Evolutionary conservation across 2,113 vertebrate species (phyloP).

Genomic region (Amia ocellicauda): DNA sequence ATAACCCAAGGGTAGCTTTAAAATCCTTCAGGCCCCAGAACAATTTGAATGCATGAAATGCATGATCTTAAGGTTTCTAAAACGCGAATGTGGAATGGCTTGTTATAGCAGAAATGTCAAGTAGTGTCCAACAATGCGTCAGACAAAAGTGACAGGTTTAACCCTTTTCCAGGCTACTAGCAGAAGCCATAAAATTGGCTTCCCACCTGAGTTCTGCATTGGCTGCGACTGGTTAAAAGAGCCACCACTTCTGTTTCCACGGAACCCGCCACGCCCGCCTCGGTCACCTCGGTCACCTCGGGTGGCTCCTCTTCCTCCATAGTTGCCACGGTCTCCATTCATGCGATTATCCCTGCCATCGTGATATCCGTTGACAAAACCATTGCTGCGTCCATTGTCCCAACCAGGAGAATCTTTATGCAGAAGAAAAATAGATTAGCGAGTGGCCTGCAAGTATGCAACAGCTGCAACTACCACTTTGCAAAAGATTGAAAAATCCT

Average conservation of each 20-base stretch:
- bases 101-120: too few relatives aligned
- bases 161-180: too few relatives aligned
- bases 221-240: conserved; percentile 64
- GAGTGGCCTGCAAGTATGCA: too few relatives aligned
- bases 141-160: too few relatives aligned
- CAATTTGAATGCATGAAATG: too few relatives aligned
- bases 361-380: conserved; percentile 75
- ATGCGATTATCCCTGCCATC: conserved; percentile 64
- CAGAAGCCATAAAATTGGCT: conserved; percentile 13
- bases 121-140: too few relatives aligned
- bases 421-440: neutral
- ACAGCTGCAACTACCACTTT: too few relatives aligned
- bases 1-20: too few relatives aligned
- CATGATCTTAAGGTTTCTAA: too few relatives aligned
- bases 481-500: too few relatives aligned
- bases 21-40: too few relatives aligned
- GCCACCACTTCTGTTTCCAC: conserved; percentile 60
- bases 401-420: conserved; percentile 66
- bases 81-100: too few relatives aligned
- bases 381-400: conserved; percentile 65
- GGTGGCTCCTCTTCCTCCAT: conserved; percentile 62
- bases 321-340: conserved; percentile 62
- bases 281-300: conserved; percentile 70
- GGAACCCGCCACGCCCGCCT: conserved; percentile 63
- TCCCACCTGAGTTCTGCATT: conserved; percentile 61